Evolutionary conservation across 2,797 vertebrate genomes (phyloP).

Genomic region (Girardinus metallicus): DNA sequence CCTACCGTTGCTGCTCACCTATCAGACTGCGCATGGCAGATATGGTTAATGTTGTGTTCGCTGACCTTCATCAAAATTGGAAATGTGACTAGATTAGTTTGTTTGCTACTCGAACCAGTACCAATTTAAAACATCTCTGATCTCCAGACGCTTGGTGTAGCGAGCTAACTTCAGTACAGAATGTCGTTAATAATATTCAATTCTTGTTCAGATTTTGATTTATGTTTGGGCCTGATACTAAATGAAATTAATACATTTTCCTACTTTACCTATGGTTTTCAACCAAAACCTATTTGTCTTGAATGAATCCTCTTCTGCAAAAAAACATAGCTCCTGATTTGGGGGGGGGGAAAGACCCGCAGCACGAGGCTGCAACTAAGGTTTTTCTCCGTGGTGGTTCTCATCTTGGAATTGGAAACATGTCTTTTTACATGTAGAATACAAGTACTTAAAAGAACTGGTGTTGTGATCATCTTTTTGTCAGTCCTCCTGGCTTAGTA

Average conservation of each 20-base stretch:
- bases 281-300: background rate
- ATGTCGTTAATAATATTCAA: background rate
- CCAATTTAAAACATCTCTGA: background rate
- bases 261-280: background rate
- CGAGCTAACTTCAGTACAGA: background rate
- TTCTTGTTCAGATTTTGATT: background rate
- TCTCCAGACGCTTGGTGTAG: background rate
- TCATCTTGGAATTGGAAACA: background rate
- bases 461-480: background rate
- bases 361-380: too few relatives aligned
- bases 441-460: background rate
- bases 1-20: constrained; percentile 18
- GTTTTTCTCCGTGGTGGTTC: too few relatives aligned
- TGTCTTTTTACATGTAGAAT: background rate
- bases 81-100: background rate
- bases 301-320: background rate
- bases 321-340: background rate
- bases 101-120: background rate
- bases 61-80: background rate
- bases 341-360: too few relatives aligned
- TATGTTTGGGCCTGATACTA: background rate
- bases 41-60: background rate
- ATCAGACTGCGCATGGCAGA: background rate
- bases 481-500: background rate
- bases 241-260: background rate